Percentiles rank a stretch among this genome's conserved stretches.
Evolutionary conservation across 2,113 vertebrate genomes (phyloP).

Genomic region (Antechinus flavipes): DNA sequence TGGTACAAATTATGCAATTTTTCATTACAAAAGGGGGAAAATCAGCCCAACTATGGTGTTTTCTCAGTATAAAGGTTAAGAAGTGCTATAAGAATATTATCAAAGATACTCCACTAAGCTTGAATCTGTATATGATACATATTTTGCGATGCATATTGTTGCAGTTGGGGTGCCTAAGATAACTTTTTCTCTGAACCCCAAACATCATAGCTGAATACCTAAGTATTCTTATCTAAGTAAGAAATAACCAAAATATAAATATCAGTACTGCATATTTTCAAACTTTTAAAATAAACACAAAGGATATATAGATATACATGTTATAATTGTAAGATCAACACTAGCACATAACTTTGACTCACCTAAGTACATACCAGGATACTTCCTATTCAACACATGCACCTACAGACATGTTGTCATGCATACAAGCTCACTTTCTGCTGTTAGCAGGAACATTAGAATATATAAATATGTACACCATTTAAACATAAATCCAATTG

Average conservation of each 20-base stretch:
- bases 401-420: constrained; percentile 85
- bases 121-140: constrained; percentile 77
- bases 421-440: constrained; percentile 86
- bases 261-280: constrained; percentile 83
- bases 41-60: constrained; percentile 68
- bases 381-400: constrained; percentile 85
- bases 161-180: constrained; percentile 73
- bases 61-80: constrained; percentile 72
- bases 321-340: constrained; percentile 86
- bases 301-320: constrained; percentile 81
- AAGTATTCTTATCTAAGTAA: constrained; percentile 68
- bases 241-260: constrained; percentile 88
- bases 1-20: constrained; percentile 76
- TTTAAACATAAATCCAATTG: constrained; percentile 78
- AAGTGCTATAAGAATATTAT: constrained; percentile 65
- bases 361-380: constrained; percentile 85
- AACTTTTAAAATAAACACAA: constrained; percentile 85
- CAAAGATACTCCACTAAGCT: constrained; percentile 74
- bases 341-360: constrained; percentile 83
- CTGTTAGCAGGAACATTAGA: constrained; percentile 84
- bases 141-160: constrained; percentile 77
- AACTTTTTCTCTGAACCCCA: constrained; percentile 77
- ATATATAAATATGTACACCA: constrained; percentile 89
- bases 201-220: constrained; percentile 81
- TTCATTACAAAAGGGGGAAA: constrained; percentile 78